Evolutionary conservation across 1,140 invertebrate species (phyloP), one percentile per base, ranked within the genome.

Genomic region (Lepidostoma basale): DNA sequence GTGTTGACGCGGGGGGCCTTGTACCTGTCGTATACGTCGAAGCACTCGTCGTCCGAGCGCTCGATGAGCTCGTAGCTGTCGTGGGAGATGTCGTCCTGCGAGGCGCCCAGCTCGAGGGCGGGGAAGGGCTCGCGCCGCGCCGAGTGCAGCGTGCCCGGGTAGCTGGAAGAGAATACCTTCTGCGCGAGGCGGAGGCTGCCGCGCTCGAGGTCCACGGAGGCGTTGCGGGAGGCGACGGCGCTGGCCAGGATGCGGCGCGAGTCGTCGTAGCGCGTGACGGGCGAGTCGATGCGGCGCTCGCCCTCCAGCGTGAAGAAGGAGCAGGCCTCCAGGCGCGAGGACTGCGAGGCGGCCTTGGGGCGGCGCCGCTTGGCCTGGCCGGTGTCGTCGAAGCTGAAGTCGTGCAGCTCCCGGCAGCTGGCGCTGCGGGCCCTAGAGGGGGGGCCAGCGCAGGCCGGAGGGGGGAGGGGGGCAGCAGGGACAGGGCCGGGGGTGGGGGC

Each of bases 31-130:
- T 77, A 79, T 9, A 81, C 78, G 63, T 81, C 80, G 42, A 83
- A 84, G 67, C 81, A 82, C 74, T 88, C 87, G 75, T 88, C 87
- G 72, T 89, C 87, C 68, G 87, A 88, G 70, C 89, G 88, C 77
- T 95, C 92, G 40, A 94, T 83, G 12, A 94, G 77, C 75, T 95
- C 93, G 77, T 94, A 95, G 70, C 92, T 94, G 78, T 94, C 93
- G 77, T 94, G 93, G 9, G 92, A 93, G 3, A 94, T 80, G 81
- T 95, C 92, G 76, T 95, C 93, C 76, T 93, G 92, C 1, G 91
- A 92, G 26, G 90, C 90, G 52, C 87, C 86, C 45, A 85, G 81
- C 58, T 86, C 84, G 67, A 84, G 73, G 72, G 83, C 76, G 76
- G 82, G 73, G 47, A 84, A 78, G 78, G 89, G 81, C 87, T 87